Evolutionary conservation across 2,888 invertebrate genomes (phyloP).

Genomic region (Andrena flavipes): DNA sequence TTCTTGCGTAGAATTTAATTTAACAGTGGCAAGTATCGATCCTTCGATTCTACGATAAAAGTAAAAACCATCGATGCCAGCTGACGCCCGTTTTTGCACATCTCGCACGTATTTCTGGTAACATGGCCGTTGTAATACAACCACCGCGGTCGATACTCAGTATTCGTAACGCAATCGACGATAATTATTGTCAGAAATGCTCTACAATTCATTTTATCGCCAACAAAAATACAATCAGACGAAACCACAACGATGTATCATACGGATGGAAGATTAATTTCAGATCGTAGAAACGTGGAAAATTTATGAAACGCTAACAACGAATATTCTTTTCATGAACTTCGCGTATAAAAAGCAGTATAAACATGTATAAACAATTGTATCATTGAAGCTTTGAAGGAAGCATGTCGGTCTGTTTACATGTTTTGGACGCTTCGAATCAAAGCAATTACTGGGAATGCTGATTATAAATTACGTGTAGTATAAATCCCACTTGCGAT

Average conservation of each 20-base stretch:
- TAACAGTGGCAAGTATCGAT: not conserved
- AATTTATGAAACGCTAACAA: constrained; percentile 25
- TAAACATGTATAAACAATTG: constrained; percentile 53
- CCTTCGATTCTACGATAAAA: not conserved
- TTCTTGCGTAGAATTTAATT: not conserved
- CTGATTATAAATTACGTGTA: not conserved
- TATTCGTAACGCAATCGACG: not conserved
- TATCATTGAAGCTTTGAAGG: constrained; percentile 43
- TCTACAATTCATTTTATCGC: not conserved
- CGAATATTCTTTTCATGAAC: not conserved
- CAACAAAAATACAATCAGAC: not conserved
- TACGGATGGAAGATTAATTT: not conserved
- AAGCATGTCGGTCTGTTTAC: constrained; percentile 14
- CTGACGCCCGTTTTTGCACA: not conserved
- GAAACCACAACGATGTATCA: not conserved
- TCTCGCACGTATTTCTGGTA: not conserved
- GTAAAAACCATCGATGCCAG: not conserved
- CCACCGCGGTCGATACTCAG: not conserved
- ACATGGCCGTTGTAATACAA: not conserved
- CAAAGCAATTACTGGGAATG: constrained; percentile 10
- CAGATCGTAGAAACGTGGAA: constrained; percentile 41
- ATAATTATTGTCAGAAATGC: constrained; percentile 15
- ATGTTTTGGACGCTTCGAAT: constrained; percentile 4
- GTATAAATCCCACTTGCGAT: constrained; percentile 16
- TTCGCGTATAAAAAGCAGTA: constrained; percentile 53